Percentiles rank a stretch among this genome's conserved stretches.
Evolutionary conservation across 2,888 invertebrate genomes (phyloP).

Genomic region (Timema cristinae): DNA sequence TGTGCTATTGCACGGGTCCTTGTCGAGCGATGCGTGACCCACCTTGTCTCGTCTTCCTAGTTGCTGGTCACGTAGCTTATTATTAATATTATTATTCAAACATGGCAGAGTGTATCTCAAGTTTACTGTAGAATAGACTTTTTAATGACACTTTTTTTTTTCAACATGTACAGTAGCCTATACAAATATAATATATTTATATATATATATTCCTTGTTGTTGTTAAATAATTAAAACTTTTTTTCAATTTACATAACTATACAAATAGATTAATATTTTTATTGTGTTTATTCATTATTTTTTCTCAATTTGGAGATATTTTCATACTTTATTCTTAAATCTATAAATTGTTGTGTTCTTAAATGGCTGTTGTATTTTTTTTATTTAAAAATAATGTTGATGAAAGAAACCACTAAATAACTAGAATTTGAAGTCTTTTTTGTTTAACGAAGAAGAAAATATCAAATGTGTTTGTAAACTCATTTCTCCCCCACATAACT

Average conservation of each 20-base stretch:
- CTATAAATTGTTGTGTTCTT: too few species aligned
- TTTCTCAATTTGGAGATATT: too few species aligned
- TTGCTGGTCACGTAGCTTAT: slow-evolving; percentile 31
- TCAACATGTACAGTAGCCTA: background rate
- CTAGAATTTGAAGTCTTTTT: too few species aligned
- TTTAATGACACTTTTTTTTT: slow-evolving; percentile 16
- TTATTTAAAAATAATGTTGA: too few species aligned
- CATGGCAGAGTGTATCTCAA: slow-evolving; percentile 24
- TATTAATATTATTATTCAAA: slow-evolving; percentile 20
- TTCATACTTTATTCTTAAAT: too few species aligned
- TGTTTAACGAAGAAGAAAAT: too few species aligned
- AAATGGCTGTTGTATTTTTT: too few species aligned
- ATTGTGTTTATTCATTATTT: too few species aligned
- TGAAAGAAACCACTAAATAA: too few species aligned
- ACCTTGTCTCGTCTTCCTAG: slow-evolving; percentile 34
- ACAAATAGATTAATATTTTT: background rate
- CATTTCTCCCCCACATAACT: too few species aligned
- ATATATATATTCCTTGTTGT: slow-evolving; percentile 25
- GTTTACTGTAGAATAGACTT: slow-evolving; percentile 25
- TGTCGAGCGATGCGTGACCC: slow-evolving; percentile 22
- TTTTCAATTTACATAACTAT: slow-evolving; percentile 12
- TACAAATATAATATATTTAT: slow-evolving; percentile 25
- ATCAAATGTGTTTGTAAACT: too few species aligned
- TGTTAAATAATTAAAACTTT: slow-evolving; percentile 5
- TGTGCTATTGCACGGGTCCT: slow-evolving; percentile 32